Base-by-base conservation (phyloP, 2,888 invertebrate genomes). In the Drosophila nigritarsus region DNA sequence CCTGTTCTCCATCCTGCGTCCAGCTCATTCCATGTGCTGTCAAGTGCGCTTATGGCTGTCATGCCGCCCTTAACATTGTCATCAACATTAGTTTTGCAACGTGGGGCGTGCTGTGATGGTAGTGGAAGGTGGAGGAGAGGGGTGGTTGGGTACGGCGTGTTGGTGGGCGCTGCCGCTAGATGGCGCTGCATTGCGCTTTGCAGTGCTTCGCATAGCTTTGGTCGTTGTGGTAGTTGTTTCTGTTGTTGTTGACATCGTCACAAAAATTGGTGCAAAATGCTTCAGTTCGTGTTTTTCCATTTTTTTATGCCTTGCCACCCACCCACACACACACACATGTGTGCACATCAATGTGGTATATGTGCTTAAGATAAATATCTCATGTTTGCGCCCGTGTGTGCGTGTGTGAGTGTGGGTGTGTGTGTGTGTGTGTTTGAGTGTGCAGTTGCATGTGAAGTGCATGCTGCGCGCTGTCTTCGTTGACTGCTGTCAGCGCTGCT, bases 41-140 rank as follows among this genome's bases (percentile, higher is more conserved):
- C 87, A 87, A 89, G 88, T 87, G 86, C 84, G 90, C 84, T 90
- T 87, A 88, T 90, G 83, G 86, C 90, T 90, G 90, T 90, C 90
- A 87, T 78, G 87, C 87, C 90, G 88, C 90, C 90, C 90, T 90
- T 90, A 90, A 90, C 90, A 90, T 90, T 90, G 90, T 90, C 90
- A 90, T 90, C 90, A 90, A 80, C 89, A 89, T 89, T 82, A 87
- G 84, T 89, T 87, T 82, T 82, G 79, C 71, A 63, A 48, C 59
- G 68, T 50, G 50, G 27, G 40, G 24, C 18, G 15, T 40, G 53
- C 11, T 3, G n/a, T 30, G 45, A 2, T 29, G n/a, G 11, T 36
- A 42, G 15, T 3, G 18, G 38, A 49, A 2, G 30, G 51, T 30
- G 7, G n/a, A 1, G 32, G 13, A 32, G 1, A 13, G 54, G 32